phyloP scores from a whole-genome alignment of 1,140 invertebrate genomes.

The Camponotus pennsylvanicus region DNA sequence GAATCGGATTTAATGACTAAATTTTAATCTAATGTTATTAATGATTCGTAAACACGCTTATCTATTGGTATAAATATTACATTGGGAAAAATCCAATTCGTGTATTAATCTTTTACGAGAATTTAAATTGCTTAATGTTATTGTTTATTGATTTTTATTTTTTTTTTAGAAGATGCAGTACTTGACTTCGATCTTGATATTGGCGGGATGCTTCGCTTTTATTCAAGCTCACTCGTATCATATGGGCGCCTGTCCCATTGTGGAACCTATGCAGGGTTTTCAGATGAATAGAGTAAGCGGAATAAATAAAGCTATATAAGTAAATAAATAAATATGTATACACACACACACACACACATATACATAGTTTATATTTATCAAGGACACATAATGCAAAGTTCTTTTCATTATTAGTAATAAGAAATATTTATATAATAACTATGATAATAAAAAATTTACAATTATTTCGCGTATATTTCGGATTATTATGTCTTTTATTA shows the following conservation, averaged over 20 bases:
- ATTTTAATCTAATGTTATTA: slow-evolving; percentile 4
- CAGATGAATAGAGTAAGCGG: slow-evolving; percentile 90
- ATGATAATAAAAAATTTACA: not conserved
- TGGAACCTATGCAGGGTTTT: slow-evolving; percentile 90
- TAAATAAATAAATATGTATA: too few species aligned
- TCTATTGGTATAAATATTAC: not conserved
- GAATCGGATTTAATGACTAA: not conserved
- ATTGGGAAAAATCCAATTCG: not conserved
- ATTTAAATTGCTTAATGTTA: not conserved
- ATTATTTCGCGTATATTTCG: not conserved
- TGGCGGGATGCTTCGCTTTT: slow-evolving; percentile 73
- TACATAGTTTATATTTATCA: not conserved
- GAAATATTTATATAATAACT: not conserved
- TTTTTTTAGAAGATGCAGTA: slow-evolving; percentile 77
- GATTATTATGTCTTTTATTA: too few species aligned
- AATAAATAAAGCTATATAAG: not conserved
- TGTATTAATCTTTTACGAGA: not conserved
- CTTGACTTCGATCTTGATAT: slow-evolving; percentile 63
- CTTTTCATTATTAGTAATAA: not conserved
- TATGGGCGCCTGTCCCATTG: slow-evolving; percentile 90
- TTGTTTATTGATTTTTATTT: not conserved
- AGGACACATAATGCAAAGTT: not conserved
- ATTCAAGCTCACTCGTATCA: slow-evolving; percentile 89
- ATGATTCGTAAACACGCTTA: not conserved
- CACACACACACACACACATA: too few species aligned